Evolutionary conservation across 2,888 invertebrate genomes (phyloP).

Genomic region (Ramazzottius varieornatus): DNA sequence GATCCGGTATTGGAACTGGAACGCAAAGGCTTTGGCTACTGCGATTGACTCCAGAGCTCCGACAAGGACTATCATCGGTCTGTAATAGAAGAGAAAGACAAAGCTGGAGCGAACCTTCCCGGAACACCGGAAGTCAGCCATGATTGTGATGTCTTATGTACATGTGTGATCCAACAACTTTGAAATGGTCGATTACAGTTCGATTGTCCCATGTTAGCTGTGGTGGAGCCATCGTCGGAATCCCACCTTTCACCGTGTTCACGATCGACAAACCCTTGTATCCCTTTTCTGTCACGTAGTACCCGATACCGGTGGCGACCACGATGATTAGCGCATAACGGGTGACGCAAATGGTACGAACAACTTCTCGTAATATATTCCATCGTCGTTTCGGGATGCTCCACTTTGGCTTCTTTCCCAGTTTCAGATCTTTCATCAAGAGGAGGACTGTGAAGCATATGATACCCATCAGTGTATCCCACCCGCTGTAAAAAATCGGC

Average conservation of each 20-base stretch:
- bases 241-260: neutral
- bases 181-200: neutral
- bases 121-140: no score
- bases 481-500: neutral
- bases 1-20: neutral
- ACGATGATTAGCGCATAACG: neutral
- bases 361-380: neutral
- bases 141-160: no score
- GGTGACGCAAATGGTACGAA: neutral
- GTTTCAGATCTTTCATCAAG: neutral
- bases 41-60: neutral
- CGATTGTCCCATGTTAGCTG: neutral
- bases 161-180: neutral
- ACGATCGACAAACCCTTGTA: neutral
- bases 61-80: neutral
- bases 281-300: neutral
- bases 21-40: neutral
- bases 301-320: neutral
- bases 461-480: slow-evolving; percentile 2
- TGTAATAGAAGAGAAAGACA: no score
- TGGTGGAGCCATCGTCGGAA: neutral
- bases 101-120: no score
- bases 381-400: neutral
- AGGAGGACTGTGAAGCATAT: neutral
- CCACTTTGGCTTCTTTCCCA: neutral